These are phyloP conservation scores for Butastur rufipennis DNA, from an alignment of 2,113 vertebrate genomes.

Conservation along the genomic window DNA sequence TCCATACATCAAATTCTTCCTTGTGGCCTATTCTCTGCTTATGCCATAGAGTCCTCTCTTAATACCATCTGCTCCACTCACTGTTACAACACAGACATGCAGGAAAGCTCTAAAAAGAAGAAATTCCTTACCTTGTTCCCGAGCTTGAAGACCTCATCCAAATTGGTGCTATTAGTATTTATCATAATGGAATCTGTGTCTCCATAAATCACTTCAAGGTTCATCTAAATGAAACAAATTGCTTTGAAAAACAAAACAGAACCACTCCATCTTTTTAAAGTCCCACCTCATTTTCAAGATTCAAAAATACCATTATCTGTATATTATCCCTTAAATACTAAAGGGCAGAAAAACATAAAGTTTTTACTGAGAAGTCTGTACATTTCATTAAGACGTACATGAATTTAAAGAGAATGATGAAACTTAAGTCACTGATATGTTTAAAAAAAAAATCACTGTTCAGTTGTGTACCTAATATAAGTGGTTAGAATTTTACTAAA, in stretches of 20 bases:
- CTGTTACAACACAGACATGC: background rate
- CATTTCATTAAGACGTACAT: background rate
- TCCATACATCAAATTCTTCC: background rate
- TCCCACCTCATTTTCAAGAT: background rate
- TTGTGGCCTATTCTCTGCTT: background rate
- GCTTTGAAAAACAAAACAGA: background rate
- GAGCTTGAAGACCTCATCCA: slow-evolving; percentile 94
- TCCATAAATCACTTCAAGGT: slow-evolving; percentile 97
- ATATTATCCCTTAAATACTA: background rate
- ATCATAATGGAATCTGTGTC: slow-evolving; percentile 99
- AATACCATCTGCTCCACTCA: background rate
- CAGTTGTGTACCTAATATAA: background rate
- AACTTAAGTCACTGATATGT: background rate
- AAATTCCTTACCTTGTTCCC: slow-evolving; percentile 87
- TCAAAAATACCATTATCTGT: background rate
- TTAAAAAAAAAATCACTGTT: background rate
- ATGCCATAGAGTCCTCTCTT: background rate
- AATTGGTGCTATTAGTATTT: slow-evolving; percentile 90
- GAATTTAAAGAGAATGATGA: background rate
- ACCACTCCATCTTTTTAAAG: background rate
- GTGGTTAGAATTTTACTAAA: background rate
- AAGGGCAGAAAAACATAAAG: background rate
- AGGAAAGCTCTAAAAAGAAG: background rate
- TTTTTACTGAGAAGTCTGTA: background rate
- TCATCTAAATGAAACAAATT: slow-evolving; percentile 84